Evolutionary conservation across 2,888 invertebrate genomes (phyloP).

Genomic region (Neoitamus cyanurus): DNA sequence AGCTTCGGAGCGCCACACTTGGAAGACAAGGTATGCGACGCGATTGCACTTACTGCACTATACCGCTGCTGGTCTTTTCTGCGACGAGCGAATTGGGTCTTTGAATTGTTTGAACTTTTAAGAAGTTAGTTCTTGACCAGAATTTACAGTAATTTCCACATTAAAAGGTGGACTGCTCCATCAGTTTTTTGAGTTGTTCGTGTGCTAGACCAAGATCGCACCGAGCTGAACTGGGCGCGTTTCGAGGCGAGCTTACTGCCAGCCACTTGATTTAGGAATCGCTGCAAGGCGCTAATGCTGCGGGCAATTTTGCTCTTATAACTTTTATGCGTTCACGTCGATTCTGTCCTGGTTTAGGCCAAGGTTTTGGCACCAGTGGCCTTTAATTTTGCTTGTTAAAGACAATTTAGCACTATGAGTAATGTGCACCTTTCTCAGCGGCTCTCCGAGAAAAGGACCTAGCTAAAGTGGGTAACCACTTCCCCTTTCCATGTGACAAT

Average conservation of each 20-base stretch:
- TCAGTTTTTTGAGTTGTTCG: neutral
- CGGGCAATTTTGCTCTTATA: neutral
- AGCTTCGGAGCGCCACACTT: conserved; percentile 10
- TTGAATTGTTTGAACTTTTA: conserved; percentile 54
- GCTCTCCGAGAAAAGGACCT: neutral
- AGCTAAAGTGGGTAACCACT: too few species aligned
- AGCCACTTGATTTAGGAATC: conserved; percentile 54
- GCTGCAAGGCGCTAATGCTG: neutral
- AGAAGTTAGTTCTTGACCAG: conserved; percentile 56
- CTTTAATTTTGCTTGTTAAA: neutral
- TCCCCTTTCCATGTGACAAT: too few species aligned
- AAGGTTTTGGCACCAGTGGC: neutral
- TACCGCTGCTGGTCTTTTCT: conserved; percentile 1
- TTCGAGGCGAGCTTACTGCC: conserved; percentile 54
- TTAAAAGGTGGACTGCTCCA: conserved; percentile 9
- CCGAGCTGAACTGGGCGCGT: conserved; percentile 52
- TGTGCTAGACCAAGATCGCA: conserved; percentile 22
- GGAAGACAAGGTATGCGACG: conserved; percentile 27
- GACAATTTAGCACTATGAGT: neutral
- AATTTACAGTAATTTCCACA: conserved; percentile 49
- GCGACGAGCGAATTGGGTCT: conserved; percentile 50
- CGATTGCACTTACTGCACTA: neutral
- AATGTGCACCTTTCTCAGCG: neutral
- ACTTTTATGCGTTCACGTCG: neutral
- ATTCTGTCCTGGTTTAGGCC: neutral